Conservation (phyloP, 2,113 vertebrate species). For the Rattus norvegicus region DNA sequence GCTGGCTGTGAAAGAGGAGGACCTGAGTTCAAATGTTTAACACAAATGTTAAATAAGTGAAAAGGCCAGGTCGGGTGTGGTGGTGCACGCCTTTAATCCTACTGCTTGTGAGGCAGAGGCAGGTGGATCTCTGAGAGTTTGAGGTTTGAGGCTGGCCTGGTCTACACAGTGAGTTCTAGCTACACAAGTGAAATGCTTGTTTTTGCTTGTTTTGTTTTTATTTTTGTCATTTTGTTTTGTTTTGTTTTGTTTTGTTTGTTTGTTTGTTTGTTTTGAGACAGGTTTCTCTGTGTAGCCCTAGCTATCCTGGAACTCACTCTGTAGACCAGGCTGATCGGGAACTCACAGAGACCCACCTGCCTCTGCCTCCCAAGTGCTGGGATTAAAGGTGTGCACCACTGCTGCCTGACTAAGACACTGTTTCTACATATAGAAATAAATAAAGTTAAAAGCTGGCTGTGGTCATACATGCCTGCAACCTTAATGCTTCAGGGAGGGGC, state of each 20-base stretch:
- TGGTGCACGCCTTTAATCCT: not conserved
- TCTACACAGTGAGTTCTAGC: not conserved
- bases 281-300: not conserved
- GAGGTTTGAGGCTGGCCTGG: not conserved
- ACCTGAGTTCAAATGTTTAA: not conserved
- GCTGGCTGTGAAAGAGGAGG: not conserved
- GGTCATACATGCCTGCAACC: not conserved
- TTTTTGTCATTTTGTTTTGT: not conserved
- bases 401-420: not conserved
- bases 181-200: not conserved
- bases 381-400: not conserved
- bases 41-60: not conserved
- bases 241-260: not conserved
- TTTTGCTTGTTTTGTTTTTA: not conserved
- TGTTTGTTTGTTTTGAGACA: not conserved
- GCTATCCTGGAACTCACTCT: not conserved
- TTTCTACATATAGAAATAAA: not conserved
- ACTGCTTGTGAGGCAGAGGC: not conserved
- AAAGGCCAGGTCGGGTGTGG: not conserved
- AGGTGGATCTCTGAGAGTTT: not conserved
- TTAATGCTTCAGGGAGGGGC: not conserved
- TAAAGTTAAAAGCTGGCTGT: not conserved
- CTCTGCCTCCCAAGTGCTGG: not conserved
- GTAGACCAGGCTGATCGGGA: not conserved
- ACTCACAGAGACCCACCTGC: not conserved